phyloP scores from a whole-genome alignment of 1,140 invertebrate genomes.

The Philopotamus ludificatus region DNA sequence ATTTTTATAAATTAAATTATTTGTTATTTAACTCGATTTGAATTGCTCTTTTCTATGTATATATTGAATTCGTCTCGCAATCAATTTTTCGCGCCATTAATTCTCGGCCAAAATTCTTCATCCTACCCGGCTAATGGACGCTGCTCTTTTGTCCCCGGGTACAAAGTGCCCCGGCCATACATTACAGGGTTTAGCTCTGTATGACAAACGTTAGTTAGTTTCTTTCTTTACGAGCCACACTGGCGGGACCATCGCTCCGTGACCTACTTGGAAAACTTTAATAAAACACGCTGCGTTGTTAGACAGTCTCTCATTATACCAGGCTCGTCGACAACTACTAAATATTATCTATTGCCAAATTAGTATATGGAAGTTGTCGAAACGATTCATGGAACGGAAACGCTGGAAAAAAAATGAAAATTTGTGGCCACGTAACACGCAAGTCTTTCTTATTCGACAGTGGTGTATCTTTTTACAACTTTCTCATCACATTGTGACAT shows the following conservation, averaged over 20 bases:
- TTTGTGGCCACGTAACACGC: too few species aligned
- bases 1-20: too few species aligned
- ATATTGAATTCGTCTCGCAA: neutral
- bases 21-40: neutral
- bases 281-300: conserved; percentile 6
- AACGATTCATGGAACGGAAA: too few species aligned
- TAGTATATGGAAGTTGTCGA: neutral
- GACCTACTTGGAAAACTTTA: conserved; percentile 22
- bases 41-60: conserved; percentile 2
- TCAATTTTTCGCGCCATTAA: neutral
- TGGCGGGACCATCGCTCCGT: neutral
- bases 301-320: conserved; percentile 10
- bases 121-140: neutral
- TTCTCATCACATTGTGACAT: too few species aligned
- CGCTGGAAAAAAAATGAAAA: too few species aligned
- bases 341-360: conserved; percentile 23
- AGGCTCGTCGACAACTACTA: conserved; percentile 1
- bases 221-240: conserved; percentile 6
- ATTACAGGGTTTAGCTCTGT: conserved; percentile 6
- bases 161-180: neutral
- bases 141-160: neutral
- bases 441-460: too few species aligned
- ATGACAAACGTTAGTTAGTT: conserved; percentile 13
- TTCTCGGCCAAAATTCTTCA: neutral
- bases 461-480: too few species aligned